A percentile compares a stretch with the other conserved stretches of the same genome.
Conservation (phyloP, 2,797 vertebrate genomes). For the Emydoidea blandingii region DNA sequence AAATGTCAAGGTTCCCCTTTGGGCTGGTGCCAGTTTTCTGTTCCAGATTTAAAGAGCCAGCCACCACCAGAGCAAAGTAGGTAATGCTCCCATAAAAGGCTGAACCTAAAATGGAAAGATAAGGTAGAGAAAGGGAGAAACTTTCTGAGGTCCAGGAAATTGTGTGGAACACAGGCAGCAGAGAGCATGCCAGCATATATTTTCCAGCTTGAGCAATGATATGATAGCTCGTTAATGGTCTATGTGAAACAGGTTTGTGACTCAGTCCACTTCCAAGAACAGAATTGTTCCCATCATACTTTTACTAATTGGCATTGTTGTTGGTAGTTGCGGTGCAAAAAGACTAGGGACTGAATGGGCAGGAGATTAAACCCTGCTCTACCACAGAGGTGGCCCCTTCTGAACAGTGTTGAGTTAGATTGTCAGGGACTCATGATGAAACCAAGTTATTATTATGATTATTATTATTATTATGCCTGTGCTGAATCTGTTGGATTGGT, state of each 20-base stretch:
- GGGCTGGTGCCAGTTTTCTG: neutral
- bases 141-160: neutral
- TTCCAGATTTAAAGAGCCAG: neutral
- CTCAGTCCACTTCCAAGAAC: neutral
- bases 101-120: neutral
- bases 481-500: neutral
- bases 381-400: neutral
- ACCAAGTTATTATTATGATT: neutral
- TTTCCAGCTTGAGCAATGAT: neutral
- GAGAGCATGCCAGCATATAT: neutral
- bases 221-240: neutral
- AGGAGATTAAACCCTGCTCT: neutral
- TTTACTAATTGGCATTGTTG: neutral
- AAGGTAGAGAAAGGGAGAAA: neutral
- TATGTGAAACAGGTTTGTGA: neutral
- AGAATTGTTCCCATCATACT: rapidly evolving
- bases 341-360: neutral
- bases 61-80: neutral
- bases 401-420: rapidly evolving
- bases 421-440: neutral
- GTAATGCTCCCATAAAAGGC: neutral
- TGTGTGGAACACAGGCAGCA: neutral
- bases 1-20: conserved; percentile 1
- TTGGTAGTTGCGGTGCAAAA: neutral
- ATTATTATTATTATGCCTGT: neutral